These are phyloP conservation scores for Chelmon rostratus DNA, from an alignment of 2,797 vertebrate genomes.

Conservation along the genomic window DNA sequence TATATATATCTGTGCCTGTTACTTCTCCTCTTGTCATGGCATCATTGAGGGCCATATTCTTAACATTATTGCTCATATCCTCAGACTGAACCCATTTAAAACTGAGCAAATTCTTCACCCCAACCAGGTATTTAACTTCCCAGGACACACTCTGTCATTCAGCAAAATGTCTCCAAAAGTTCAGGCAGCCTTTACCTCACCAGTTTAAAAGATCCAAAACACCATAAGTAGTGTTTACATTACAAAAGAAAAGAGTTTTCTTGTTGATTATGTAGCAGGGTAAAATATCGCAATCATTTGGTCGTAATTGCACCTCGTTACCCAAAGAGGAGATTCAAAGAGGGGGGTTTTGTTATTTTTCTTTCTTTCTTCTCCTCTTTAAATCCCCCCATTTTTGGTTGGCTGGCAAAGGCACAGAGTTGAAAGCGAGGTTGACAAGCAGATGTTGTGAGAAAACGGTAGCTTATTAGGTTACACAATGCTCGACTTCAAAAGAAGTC, in stretches of 20 bases:
- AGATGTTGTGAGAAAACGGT: slow-evolving; percentile 86
- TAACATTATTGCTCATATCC: slow-evolving; percentile 59
- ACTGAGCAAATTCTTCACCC: slow-evolving; percentile 38
- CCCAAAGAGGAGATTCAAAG: slow-evolving; percentile 64
- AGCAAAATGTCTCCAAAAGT: slow-evolving; percentile 42
- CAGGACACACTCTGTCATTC: slow-evolving; percentile 50
- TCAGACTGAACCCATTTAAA: slow-evolving; percentile 46
- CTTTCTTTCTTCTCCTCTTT: slow-evolving; percentile 65
- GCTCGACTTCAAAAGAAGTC: slow-evolving; percentile 75
- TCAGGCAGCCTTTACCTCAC: slow-evolving; percentile 51
- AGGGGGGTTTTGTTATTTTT: slow-evolving; percentile 57
- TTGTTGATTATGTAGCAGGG: slow-evolving; percentile 63
- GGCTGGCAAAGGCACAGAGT: slow-evolving; percentile 70
- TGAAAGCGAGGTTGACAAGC: slow-evolving; percentile 85
- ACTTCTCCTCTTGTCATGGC: slow-evolving; percentile 13
- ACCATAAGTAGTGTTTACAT: slow-evolving; percentile 70
- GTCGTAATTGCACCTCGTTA: slow-evolving; percentile 73
- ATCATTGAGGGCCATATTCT: slow-evolving; percentile 47
- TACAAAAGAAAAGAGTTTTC: slow-evolving; percentile 66
- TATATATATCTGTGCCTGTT: slow-evolving; percentile 24
- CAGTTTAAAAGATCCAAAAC: slow-evolving; percentile 65
- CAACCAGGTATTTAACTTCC: slow-evolving; percentile 44
- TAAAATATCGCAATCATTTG: slow-evolving; percentile 79
- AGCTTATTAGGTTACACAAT: slow-evolving; percentile 86
- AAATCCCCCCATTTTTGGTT: slow-evolving; percentile 62